phyloP scores from a whole-genome alignment of 2,888 invertebrate genomes.

The Anthophora plumipes region DNA sequence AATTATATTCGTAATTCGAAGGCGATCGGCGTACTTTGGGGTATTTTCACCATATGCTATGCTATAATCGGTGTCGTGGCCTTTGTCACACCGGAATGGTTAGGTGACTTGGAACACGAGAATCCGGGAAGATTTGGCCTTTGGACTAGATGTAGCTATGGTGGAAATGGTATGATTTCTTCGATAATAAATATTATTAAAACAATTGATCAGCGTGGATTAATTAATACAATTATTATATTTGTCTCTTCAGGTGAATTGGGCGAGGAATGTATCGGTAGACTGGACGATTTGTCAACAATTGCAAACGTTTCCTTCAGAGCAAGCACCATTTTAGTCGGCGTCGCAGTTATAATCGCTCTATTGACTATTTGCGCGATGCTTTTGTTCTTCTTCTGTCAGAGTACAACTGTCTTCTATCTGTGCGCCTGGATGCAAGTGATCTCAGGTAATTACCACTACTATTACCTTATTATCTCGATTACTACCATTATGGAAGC shows the following conservation, averaged over 20 bases:
- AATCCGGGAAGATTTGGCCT: slow-evolving; percentile 96
- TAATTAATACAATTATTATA: not conserved
- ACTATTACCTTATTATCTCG: not conserved
- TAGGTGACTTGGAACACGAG: slow-evolving; percentile 93
- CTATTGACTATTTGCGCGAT: slow-evolving; percentile 94
- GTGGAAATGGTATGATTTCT: slow-evolving; percentile 77
- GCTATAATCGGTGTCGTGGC: slow-evolving; percentile 97
- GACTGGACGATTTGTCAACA: slow-evolving; percentile 92
- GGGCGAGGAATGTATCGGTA: slow-evolving; percentile 93
- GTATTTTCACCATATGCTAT: slow-evolving; percentile 98
- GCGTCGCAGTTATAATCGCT: slow-evolving; percentile 93
- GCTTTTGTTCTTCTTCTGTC: slow-evolving; percentile 96
- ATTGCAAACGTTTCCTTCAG: slow-evolving; percentile 94
- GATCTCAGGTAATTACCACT: slow-evolving; percentile 91
- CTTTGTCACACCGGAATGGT: slow-evolving; percentile 97
- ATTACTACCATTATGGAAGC: too few species aligned
- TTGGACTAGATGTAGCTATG: slow-evolving; percentile 93
- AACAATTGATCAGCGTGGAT: not conserved
- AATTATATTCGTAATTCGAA: slow-evolving; percentile 96
- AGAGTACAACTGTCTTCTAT: slow-evolving; percentile 95
- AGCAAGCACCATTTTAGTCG: slow-evolving; percentile 95
- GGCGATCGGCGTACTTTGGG: slow-evolving; percentile 99
- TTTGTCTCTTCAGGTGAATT: slow-evolving; percentile 87
- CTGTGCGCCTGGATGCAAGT: slow-evolving; percentile 98
- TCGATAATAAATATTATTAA: too few species aligned